A percentile compares a stretch with the other conserved stretches of the same genome.
phyloP scores from a whole-genome alignment of 2,797 vertebrate genomes.

The Ambastaia sidthimunki region DNA sequence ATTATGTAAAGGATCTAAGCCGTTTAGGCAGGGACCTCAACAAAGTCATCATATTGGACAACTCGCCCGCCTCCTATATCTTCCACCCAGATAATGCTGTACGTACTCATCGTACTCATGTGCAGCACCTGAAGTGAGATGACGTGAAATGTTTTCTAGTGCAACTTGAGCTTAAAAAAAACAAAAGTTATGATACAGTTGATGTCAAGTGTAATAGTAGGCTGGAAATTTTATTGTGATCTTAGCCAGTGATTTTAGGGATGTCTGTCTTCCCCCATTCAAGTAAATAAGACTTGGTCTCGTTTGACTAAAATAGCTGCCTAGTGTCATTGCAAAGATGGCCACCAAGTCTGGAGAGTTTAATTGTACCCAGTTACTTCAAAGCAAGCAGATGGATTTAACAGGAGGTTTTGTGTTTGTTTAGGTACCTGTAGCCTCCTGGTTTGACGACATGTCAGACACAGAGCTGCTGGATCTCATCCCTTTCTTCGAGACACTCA shows the following conservation, averaged over 20 bases:
- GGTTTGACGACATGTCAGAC: slow-evolving; percentile 97
- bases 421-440: slow-evolving; percentile 93
- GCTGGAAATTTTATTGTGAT: too few species aligned
- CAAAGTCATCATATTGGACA: slow-evolving; percentile 95
- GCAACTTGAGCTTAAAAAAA: too few species aligned
- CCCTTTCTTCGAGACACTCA: slow-evolving; percentile 96
- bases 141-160: too few species aligned
- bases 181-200: too few species aligned
- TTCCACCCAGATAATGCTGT: slow-evolving; percentile 98
- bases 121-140: neutral
- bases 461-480: slow-evolving; percentile 94
- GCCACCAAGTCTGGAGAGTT: too few species aligned
- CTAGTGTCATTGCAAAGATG: too few species aligned
- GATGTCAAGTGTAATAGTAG: too few species aligned
- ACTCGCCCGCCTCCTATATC: slow-evolving; percentile 95
- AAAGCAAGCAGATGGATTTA: neutral
- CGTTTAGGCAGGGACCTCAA: slow-evolving; percentile 92
- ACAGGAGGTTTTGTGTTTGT: neutral
- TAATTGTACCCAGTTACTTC: too few species aligned
- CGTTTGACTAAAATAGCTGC: too few species aligned
- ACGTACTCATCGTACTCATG: slow-evolving; percentile 57
- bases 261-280: too few species aligned
- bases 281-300: too few species aligned
- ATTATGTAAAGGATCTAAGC: slow-evolving; percentile 97
- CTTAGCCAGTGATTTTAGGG: too few species aligned